These are phyloP conservation scores for Gymnopithys bicolor DNA, from an alignment of 2,797 vertebrate genomes.

Conservation along the genomic window DNA sequence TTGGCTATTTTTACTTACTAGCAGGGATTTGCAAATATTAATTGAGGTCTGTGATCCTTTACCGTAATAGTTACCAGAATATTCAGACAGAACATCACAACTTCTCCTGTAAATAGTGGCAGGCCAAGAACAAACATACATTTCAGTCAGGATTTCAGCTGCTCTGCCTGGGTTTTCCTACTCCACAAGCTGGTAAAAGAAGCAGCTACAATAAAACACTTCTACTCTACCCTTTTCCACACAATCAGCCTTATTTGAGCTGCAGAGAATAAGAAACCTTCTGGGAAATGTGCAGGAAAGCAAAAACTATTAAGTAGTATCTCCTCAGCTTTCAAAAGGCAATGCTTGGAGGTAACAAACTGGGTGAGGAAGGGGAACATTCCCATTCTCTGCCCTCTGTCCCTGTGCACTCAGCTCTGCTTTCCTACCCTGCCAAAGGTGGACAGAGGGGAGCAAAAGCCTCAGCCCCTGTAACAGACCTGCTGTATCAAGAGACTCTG, in stretches of 20 bases:
- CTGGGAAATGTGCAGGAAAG: not conserved
- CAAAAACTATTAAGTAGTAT: not conserved
- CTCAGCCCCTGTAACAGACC: not conserved
- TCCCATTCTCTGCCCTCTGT: not conserved
- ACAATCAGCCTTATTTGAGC: not conserved
- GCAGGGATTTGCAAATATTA: slow-evolving; percentile 45
- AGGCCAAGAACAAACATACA: not conserved
- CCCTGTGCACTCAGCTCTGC: not conserved
- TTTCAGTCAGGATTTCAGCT: not conserved
- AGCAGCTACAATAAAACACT: not conserved
- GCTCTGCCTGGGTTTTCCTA: not conserved
- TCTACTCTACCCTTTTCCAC: not conserved
- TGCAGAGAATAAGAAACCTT: not conserved
- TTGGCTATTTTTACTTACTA: slow-evolving; percentile 23
- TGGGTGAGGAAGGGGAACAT: not conserved
- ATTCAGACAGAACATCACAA: not conserved
- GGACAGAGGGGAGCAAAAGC: not conserved
- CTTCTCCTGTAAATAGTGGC: not conserved
- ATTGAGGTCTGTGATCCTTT: not conserved
- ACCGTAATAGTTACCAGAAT: not conserved
- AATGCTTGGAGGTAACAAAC: not conserved
- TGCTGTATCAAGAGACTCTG: not conserved
- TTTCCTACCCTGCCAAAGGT: not conserved
- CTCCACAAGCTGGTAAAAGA: not conserved
- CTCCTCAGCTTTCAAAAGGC: not conserved